Conservation (phyloP, 1,140 invertebrate species). For the Brachionus paranguensis region DNA sequence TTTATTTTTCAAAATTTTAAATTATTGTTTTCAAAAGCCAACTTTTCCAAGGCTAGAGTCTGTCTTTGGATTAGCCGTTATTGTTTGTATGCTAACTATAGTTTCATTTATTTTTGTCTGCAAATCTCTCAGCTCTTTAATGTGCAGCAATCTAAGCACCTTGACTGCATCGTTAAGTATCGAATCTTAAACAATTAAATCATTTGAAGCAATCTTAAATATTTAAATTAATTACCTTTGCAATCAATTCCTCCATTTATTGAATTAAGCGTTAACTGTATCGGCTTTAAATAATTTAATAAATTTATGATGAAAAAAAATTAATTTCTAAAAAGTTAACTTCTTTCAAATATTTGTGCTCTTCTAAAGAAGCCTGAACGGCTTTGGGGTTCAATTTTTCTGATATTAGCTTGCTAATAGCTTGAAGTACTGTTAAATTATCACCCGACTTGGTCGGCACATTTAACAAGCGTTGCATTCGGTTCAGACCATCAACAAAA, state of each 20-base stretch:
- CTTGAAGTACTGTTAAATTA: background rate
- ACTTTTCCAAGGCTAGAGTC: constrained; percentile 89
- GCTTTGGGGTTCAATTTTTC: constrained; percentile 28
- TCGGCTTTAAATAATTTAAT: background rate
- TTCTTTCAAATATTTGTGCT: background rate
- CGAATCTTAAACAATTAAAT: constrained; percentile 43
- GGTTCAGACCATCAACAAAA: background rate
- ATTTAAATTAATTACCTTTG: background rate
- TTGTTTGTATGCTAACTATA: constrained; percentile 80
- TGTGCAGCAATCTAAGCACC: constrained; percentile 77
- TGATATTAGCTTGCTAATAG: background rate
- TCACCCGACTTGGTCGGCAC: background rate
- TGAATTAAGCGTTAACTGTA: background rate
- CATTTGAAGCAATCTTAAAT: background rate
- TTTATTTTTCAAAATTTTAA: background rate
- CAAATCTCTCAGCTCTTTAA: constrained; percentile 78
- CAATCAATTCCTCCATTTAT: background rate
- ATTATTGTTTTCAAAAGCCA: constrained; percentile 57
- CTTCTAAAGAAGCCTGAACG: background rate
- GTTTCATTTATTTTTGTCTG: constrained; percentile 91
- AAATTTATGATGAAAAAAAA: too few relatives aligned
- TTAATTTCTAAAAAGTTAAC: constrained; percentile 57
- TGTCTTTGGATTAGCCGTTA: constrained; percentile 94
- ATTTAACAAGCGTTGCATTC: background rate
- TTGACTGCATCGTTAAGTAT: constrained; percentile 69